phyloP scores from a whole-genome alignment of 2,888 invertebrate species.

The Drosophila macrospina region DNA sequence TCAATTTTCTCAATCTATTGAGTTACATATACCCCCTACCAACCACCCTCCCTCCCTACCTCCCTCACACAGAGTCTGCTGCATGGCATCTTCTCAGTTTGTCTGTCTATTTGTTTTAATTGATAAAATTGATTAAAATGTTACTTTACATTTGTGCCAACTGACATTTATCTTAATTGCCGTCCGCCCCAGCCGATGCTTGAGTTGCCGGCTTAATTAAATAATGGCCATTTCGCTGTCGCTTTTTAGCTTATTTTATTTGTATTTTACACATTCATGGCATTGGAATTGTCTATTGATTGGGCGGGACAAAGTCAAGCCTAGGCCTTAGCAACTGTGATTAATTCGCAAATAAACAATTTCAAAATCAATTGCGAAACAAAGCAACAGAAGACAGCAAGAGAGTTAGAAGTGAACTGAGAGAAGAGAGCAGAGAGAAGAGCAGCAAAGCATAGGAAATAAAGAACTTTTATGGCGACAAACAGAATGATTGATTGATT shows the following conservation, averaged over 20 bases:
- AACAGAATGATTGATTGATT: conserved; percentile 8
- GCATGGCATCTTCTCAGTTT: conserved; percentile 9
- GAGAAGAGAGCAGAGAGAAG: neutral
- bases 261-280: conserved; percentile 9
- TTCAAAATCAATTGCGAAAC: conserved; percentile 7
- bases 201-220: conserved; percentile 60
- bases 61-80: no score
- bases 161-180: conserved; percentile 78
- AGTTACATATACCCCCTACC: no score
- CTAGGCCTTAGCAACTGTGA: conserved; percentile 7
- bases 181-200: conserved; percentile 26
- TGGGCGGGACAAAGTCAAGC: conserved; percentile 6
- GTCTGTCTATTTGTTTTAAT: conserved; percentile 63
- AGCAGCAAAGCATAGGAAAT: neutral
- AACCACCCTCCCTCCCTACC: neutral
- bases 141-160: conserved; percentile 68
- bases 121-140: conserved; percentile 81
- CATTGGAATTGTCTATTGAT: conserved; percentile 13
- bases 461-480: conserved; percentile 8
- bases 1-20: conserved; percentile 58
- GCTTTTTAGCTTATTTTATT: conserved; percentile 10
- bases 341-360: conserved; percentile 19
- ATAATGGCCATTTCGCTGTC: conserved; percentile 56
- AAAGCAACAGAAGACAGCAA: neutral
- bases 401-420: neutral